Evolutionary conservation across 1,140 invertebrate species (phyloP).

Genomic region (Caenorhabditis elegans): WBcel235 BX284606.5:11171501-11172000

Average conservation of each 20-base stretch:
- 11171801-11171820: no score
- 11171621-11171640: neutral
- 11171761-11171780: neutral
- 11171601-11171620: neutral
- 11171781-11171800: no score
- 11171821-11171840: no score
- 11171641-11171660: neutral
- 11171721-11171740: no score
- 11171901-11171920: neutral
- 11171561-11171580: no score
- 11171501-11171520: no score
- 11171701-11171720: neutral
- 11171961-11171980: neutral
- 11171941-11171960: neutral
- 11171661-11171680: neutral
- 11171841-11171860: neutral
- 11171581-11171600: no score
- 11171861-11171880: neutral
- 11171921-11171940: neutral
- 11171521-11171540: no score
- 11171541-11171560: no score
- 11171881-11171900: neutral
- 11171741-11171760: neutral
- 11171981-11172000: neutral
- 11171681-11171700: neutral